Conservation (phyloP, 2,113 vertebrate species). For the Channa argus region DNA sequence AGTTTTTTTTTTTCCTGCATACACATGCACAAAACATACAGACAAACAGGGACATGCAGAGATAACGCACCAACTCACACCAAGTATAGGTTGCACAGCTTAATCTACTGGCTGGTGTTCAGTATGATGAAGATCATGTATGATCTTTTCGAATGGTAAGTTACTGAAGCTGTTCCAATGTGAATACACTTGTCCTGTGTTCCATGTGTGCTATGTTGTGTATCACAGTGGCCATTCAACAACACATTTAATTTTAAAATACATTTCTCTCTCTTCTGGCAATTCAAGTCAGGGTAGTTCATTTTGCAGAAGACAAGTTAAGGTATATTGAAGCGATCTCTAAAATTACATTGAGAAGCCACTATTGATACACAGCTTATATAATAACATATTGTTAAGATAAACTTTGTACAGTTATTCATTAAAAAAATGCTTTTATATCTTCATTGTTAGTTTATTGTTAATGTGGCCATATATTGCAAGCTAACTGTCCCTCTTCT, state of each 20-base stretch:
- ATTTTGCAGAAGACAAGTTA: slow-evolving; percentile 1
- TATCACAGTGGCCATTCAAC: slow-evolving; percentile 77
- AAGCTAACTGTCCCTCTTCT: slow-evolving; percentile 23
- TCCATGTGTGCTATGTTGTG: slow-evolving; percentile 81
- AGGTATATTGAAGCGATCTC: neutral
- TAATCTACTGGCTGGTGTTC: slow-evolving; percentile 52
- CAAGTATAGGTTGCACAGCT: slow-evolving; percentile 37
- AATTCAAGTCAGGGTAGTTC: slow-evolving; percentile 74
- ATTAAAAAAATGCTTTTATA: slow-evolving; percentile 3
- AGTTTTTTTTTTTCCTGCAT: slow-evolving; percentile 66
- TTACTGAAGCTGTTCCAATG: slow-evolving; percentile 66
- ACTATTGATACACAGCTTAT: slow-evolving; percentile 29
- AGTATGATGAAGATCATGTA: slow-evolving; percentile 66
- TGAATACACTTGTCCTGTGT: slow-evolving; percentile 79
- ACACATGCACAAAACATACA: slow-evolving; percentile 39
- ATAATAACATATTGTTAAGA: neutral
- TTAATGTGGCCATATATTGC: slow-evolving; percentile 41
- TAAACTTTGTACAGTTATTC: neutral
- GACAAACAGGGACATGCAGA: slow-evolving; percentile 31
- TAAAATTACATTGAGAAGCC: slow-evolving; percentile 6
- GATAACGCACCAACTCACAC: slow-evolving; percentile 23
- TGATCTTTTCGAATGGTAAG: slow-evolving; percentile 81
- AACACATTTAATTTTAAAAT: slow-evolving; percentile 57
- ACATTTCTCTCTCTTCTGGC: slow-evolving; percentile 65
- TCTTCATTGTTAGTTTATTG: neutral